Percentiles rank a stretch among this genome's conserved stretches.
Evolutionary conservation across 2,113 vertebrate species (phyloP).

Genomic region (Hemiprocne comata): DNA sequence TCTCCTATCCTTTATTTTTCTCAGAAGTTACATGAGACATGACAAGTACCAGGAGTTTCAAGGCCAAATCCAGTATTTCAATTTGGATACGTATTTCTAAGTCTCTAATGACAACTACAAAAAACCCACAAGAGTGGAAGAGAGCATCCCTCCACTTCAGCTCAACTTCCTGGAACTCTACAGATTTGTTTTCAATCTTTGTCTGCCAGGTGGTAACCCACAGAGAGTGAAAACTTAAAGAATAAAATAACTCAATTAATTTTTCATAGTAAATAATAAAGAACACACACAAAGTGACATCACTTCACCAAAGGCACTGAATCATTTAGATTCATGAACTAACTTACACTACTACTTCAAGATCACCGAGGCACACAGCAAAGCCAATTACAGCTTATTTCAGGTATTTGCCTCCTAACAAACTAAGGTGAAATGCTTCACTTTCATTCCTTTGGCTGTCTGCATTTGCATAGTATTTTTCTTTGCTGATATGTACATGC

Average conservation of each 20-base stretch:
- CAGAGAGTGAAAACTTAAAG: neutral
- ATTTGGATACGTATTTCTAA: neutral
- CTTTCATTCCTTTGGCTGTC: neutral
- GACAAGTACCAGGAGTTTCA: neutral
- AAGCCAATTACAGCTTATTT: neutral
- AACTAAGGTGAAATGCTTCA: neutral
- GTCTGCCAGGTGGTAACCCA: neutral
- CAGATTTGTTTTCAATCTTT: neutral
- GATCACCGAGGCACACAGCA: neutral
- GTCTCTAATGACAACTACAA: neutral
- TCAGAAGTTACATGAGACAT: neutral
- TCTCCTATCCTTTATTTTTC: neutral
- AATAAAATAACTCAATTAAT: neutral
- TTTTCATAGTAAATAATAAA: neutral
- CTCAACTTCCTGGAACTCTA: neutral
- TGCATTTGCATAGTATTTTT: neutral
- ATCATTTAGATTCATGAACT: neutral
- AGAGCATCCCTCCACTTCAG: neutral
- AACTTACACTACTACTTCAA: neutral
- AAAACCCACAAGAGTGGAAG: neutral
- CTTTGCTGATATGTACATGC: neutral
- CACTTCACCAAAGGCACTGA: neutral
- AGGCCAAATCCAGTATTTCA: neutral
- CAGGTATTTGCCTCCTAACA: neutral
- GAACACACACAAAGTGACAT: accelerated